Base-by-base conservation (phyloP, 2,797 vertebrate species). In the Micromesistius poutassou region DNA sequence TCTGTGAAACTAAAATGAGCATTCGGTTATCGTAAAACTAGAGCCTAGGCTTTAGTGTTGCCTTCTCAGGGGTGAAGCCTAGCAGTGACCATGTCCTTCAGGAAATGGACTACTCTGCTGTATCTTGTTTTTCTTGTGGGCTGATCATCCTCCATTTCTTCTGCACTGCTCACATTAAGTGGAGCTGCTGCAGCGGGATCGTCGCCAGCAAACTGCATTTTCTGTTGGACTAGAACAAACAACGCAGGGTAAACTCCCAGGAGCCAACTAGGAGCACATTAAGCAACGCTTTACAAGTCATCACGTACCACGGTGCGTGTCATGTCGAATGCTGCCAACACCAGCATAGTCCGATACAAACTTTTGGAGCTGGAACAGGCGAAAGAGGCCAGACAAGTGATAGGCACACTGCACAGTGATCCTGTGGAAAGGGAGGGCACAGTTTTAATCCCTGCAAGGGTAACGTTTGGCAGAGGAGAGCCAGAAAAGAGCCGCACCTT, bases 331-430 rank as follows among this genome's bases (percentile, higher is more conserved):
- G 0, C 30, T 83, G 7, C 93, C 91, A 0, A 79, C 0, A 0
- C 92, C 93, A 3, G 40, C 78, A 0, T 25, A 5, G 12, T 91
- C 90, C 0, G 91, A 85, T n/a, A 87, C 86, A 77, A 94, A 92
- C 71, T 0, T 81, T 73, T 82, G 74, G 3, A n/a, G 33, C 0
- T 81, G 85, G 84, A 93, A 92, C 22, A 93, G 82, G 25, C 81
- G 85, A 73, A 88, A 50, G 0, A 91, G 91, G 28, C 91, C 89
- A 77, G 84, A 84, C 30, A 95, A 79, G 73, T 82, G 87, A 75
- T 95, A 95, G 3, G 86, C 89, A 77, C 95, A 96, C 77, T 90
- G 84, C 0, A 95, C 30, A 0, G 79, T 90, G 73, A 95, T 68
- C 73, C 95, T 96, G 84, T 1, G 72, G 5, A 33, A 76, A 33